Conservation (phyloP, 2,797 vertebrate species). For the Zenarchopterus dispar region DNA sequence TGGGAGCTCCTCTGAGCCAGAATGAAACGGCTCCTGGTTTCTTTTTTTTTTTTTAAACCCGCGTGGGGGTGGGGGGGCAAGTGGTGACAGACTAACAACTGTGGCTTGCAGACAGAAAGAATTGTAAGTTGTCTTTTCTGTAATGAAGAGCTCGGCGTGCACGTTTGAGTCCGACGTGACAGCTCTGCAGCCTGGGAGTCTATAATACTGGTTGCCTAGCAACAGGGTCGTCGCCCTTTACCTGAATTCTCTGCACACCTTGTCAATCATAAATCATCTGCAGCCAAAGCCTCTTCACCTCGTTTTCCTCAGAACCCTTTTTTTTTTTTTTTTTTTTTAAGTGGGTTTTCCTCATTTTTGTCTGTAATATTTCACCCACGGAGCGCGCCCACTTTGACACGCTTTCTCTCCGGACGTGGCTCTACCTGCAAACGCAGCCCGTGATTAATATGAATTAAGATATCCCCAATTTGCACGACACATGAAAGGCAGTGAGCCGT, state of each 20-base stretch:
- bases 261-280: constrained; percentile 54
- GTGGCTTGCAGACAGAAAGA: constrained; percentile 58
- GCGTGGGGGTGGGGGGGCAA: constrained; percentile 1
- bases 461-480: constrained; percentile 20
- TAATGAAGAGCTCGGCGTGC: constrained; percentile 39
- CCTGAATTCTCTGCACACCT: constrained; percentile 49
- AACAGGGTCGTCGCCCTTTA: constrained; percentile 52
- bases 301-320: constrained; percentile 28
- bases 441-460: constrained; percentile 54
- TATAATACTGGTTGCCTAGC: constrained; percentile 39
- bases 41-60: background rate
- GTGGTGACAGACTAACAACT: constrained; percentile 63
- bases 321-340: too few relatives aligned
- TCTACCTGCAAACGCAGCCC: constrained; percentile 30
- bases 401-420: constrained; percentile 28
- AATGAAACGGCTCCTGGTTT: constrained; percentile 50
- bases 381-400: constrained; percentile 33
- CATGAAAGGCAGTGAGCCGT: constrained; percentile 20
- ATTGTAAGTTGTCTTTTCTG: constrained; percentile 45
- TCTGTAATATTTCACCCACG: constrained; percentile 20
- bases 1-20: constrained; percentile 52
- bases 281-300: background rate
- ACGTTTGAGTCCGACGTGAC: constrained; percentile 42
- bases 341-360: too few relatives aligned
- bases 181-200: constrained; percentile 36